phyloP scores from a whole-genome alignment of 2,797 vertebrate species.

The Takifugu ocellatus region DNA sequence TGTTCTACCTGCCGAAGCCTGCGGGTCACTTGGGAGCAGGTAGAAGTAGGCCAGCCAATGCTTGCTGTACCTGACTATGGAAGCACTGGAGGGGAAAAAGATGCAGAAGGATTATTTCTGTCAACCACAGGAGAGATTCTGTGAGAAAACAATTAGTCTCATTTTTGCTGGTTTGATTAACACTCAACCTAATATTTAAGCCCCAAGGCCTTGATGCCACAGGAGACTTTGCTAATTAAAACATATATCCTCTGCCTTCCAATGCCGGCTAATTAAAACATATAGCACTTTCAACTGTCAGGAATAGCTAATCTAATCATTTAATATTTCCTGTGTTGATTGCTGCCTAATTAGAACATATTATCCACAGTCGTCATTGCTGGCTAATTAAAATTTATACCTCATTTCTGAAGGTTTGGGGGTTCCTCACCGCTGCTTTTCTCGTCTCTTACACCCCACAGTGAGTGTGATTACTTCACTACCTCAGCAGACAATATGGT shows the following conservation, averaged over 20 bases:
- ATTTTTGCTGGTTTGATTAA: slow-evolving; percentile 72
- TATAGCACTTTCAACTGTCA: slow-evolving; percentile 61
- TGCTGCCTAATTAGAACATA: slow-evolving; percentile 61
- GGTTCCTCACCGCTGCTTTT: slow-evolving; percentile 16
- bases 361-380: slow-evolving; percentile 52
- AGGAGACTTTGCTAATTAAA: slow-evolving; percentile 68
- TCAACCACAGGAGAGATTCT: slow-evolving; percentile 50
- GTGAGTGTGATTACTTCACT: too few relatives aligned
- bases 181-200: slow-evolving; percentile 55
- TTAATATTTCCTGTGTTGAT: slow-evolving; percentile 50
- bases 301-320: slow-evolving; percentile 62
- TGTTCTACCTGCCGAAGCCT: slow-evolving; percentile 33
- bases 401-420: slow-evolving; percentile 28
- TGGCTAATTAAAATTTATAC: slow-evolving; percentile 61
- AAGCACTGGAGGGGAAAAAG: not conserved
- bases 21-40: slow-evolving; percentile 32
- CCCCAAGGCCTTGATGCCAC: slow-evolving; percentile 52
- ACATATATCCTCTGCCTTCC: slow-evolving; percentile 60
- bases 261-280: slow-evolving; percentile 68
- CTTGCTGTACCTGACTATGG: slow-evolving; percentile 14
- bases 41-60: slow-evolving; percentile 54
- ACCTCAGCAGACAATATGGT: too few relatives aligned
- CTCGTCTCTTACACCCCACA: not conserved
- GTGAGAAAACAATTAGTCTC: slow-evolving; percentile 71
- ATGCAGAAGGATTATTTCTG: slow-evolving; percentile 57